Evolutionary conservation across 1,140 invertebrate species (phyloP).

Genomic region (Yoshiicerus persimilis): DNA sequence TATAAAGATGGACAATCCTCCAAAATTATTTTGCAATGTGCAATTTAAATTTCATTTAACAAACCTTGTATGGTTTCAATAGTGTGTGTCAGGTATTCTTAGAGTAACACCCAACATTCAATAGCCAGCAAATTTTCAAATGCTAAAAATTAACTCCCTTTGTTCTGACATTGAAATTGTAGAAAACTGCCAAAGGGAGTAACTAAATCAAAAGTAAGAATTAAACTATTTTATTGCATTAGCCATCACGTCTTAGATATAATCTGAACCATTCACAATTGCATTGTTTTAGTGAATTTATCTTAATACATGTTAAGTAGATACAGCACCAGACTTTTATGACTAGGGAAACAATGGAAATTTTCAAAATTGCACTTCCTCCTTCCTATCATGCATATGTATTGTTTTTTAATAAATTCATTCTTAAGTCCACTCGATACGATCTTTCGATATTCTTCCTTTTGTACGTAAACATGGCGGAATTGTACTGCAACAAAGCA

Average conservation of each 20-base stretch:
- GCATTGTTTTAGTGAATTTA: background rate
- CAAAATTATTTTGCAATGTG: background rate
- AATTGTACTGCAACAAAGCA: no score
- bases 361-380: background rate
- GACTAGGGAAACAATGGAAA: background rate
- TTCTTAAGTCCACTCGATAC: background rate
- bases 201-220: background rate
- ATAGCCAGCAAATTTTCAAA: background rate
- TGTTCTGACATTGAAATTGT: background rate
- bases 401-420: background rate
- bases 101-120: background rate
- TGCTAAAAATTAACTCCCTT: background rate
- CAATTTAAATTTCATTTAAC: no score
- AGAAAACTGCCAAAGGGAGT: background rate
- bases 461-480: no score
- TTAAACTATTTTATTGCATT: background rate
- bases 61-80: background rate
- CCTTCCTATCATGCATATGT: background rate
- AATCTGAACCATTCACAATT: background rate
- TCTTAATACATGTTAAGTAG: background rate
- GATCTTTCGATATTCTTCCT: background rate
- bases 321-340: background rate
- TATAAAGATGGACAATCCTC: background rate
- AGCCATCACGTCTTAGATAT: background rate
- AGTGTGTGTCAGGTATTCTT: background rate